phyloP scores from a whole-genome alignment of 2,113 vertebrate species.

The Ciconia maguari region DNA sequence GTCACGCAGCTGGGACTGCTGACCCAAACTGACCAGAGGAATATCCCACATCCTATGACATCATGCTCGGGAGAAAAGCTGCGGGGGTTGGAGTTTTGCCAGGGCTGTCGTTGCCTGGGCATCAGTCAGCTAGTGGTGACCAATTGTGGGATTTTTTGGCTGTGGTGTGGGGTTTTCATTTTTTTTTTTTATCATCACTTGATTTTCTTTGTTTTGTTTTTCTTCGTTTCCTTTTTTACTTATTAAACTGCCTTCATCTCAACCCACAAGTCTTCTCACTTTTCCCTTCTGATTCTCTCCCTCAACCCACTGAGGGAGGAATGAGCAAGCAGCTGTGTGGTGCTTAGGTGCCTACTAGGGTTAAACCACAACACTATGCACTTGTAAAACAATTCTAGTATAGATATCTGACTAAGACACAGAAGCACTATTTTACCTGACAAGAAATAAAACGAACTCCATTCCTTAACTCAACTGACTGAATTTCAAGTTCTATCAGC shows the following conservation, averaged over 20 bases:
- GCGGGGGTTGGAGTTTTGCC: neutral
- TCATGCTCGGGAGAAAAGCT: neutral
- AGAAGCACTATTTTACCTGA: neutral
- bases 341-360: neutral
- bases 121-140: neutral
- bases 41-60: neutral
- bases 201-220: neutral
- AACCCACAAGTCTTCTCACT: neutral
- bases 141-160: rapidly evolving
- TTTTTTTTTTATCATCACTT: neutral
- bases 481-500: neutral
- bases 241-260: neutral
- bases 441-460: neutral
- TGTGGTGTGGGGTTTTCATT: neutral
- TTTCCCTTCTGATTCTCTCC: neutral
- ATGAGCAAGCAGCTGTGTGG: neutral
- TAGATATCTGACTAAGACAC: neutral
- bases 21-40: neutral
- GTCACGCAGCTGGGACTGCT: neutral
- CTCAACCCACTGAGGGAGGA: neutral
- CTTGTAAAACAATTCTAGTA: neutral
- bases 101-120: neutral
- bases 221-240: neutral
- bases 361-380: neutral
- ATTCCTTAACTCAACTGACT: neutral